phyloP scores from a whole-genome alignment of 2,888 invertebrate genomes.

The Melinopterus prodromus region DNA sequence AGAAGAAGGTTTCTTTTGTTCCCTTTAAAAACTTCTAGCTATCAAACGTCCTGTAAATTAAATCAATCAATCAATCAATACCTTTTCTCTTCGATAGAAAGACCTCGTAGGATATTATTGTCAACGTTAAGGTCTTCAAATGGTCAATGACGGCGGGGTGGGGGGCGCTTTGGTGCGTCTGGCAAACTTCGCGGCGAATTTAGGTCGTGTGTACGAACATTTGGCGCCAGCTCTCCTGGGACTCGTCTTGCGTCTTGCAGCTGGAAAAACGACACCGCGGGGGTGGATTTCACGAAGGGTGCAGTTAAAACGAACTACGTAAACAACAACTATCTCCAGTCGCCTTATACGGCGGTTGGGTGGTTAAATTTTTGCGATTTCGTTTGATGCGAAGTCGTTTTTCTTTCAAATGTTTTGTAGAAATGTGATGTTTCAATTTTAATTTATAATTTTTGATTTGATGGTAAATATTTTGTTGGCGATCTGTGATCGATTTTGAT shows the following conservation, averaged over 20 bases:
- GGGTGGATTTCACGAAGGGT: background rate
- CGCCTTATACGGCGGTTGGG: background rate
- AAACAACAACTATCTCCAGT: background rate
- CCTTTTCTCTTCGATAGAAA: background rate
- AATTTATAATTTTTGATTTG: too few relatives aligned
- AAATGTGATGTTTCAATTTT: too few relatives aligned
- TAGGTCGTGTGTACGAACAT: slow-evolving; percentile 29
- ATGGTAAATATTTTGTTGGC: too few relatives aligned
- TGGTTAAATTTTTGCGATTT: too few relatives aligned
- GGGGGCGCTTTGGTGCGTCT: slow-evolving; percentile 4
- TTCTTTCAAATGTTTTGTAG: too few relatives aligned
- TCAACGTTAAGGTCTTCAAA: background rate
- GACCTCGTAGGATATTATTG: background rate
- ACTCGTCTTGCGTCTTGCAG: background rate
- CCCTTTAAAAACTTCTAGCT: too few relatives aligned
- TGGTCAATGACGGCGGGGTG: background rate
- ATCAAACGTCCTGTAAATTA: too few relatives aligned
- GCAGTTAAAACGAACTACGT: background rate
- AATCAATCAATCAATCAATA: slow-evolving; percentile 7
- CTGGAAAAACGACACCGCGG: background rate
- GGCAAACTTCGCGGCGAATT: slow-evolving; percentile 6
- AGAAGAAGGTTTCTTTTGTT: too few relatives aligned
- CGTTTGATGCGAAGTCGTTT: too few relatives aligned
- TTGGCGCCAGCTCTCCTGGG: slow-evolving; percentile 37
- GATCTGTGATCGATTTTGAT: too few relatives aligned